Base-by-base conservation (phyloP, 1,140 invertebrate genomes). In the Helicoverpa zea region DNA sequence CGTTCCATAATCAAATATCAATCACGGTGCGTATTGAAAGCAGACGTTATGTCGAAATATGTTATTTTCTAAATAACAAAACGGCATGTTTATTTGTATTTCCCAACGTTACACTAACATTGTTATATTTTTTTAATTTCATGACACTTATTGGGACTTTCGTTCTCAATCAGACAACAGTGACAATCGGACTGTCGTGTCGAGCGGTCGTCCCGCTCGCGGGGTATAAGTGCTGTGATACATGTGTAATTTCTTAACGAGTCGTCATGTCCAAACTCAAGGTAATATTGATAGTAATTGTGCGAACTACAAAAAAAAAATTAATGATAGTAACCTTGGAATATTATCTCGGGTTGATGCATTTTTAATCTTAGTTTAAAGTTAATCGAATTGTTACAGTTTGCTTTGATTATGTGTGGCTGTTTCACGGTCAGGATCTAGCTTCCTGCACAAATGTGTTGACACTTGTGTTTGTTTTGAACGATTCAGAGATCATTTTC, bases 181-280 rank as follows among this genome's bases (percentile, higher is more conserved):
- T 79, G 56, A 59, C 66, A 72, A 61, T 35, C 78, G 16, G 78
- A 11, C 52, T 59, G 78, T 51, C 18, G 78, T 16, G 68, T 56
- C 13, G 78, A 70, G 43, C 78, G 56, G 54, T 51, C 78, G 78
- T 18, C 30, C 54, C 66, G 18, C 23, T 56, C 43, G 54, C 43
- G 56, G 35, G 35, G 29, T 51, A 52, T 4, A 43, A 59, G 52
- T 61, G 78, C 43, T 59, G 80, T 81, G 82, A 35, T 70, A 74
- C 68, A 73, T 54, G 80, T 84, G 76, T 87, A 90, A 91, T 89
- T 88, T 86, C 79, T 73, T 43, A 35, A 74, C 72, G 35, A 56
- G 51, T 49, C 89, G 86, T 79, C 86, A 92, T 92, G 91, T 91
- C 91, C 81, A 92, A 92, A 90, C 73, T 92, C 87, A 92, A 92